Evolutionary conservation across 2,797 vertebrate genomes (phyloP), one percentile per base, ranked within the genome.

Genomic region (Odontamblyopus lacepedii): DNA sequence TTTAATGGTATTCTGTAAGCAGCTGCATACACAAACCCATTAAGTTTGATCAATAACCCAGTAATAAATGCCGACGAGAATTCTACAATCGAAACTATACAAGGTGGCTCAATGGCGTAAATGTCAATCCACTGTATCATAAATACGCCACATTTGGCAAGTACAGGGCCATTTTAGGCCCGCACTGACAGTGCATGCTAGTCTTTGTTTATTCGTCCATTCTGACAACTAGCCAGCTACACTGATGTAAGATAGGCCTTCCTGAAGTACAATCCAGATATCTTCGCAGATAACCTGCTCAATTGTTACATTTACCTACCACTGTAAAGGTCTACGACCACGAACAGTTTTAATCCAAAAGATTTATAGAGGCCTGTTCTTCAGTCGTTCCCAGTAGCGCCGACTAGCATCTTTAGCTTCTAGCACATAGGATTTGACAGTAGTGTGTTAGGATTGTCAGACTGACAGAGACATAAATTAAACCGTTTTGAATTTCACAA

Each of bases 81-180:
- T 65, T 2, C 15, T 4, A 35, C 1, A 15, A 55, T 2, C 73
- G 67, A 75, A 38, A 0, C 16, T 11, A 64, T 1, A 67, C 8
- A 1, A 51, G 41, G 60, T 32, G 15, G 50, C 8, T 41, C 0
- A 38, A 63, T 63, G 26, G 16, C 6, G 71, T 15, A n/a, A 2
- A 59, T 23, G 35, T 69, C 62, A 75, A 81, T 69, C 62, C 44
- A 66, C 71, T 55, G 73, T 75, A 83, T 73, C 69, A 79, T 71
- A 88, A 94, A 94, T 93, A 94, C 94, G 93, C 91, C 91, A 95
- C 87, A 92, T 78, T 92, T 90, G 86, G 82, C 81, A 87, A 92
- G 85, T 90, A 82, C 84, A 90, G 89, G 92, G 93, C 94, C 94
- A 89, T 89, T 91, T 88, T 88, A 93, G 94, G 94, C 93, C 94